These are phyloP conservation scores for Strigamia crassipes DNA, from an alignment of 2,888 invertebrate genomes.

Conservation along the genomic window DNA sequence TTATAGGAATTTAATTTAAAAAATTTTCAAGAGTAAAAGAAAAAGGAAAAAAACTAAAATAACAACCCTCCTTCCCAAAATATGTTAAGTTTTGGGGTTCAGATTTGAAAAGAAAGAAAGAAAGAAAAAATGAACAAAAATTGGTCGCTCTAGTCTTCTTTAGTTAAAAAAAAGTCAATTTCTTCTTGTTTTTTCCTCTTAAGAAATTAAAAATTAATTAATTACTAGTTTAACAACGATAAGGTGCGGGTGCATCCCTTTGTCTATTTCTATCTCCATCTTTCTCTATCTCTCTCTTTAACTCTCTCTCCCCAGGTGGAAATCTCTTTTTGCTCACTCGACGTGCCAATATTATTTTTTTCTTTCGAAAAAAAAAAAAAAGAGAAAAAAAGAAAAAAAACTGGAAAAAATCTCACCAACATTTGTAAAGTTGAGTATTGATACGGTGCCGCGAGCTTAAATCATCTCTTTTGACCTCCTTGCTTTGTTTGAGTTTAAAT, in stretches of 20 bases:
- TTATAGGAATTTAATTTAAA: not conserved
- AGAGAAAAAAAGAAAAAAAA: not conserved
- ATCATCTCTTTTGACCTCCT: slow-evolving; percentile 18
- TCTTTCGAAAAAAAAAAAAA: not conserved
- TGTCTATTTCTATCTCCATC: slow-evolving; percentile 41
- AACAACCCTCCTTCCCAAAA: slow-evolving; percentile 27
- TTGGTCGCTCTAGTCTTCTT: slow-evolving; percentile 38
- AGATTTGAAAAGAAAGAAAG: slow-evolving; percentile 17
- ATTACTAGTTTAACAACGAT: slow-evolving; percentile 14
- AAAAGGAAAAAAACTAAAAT: not conserved
- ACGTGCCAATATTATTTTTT: slow-evolving; percentile 42
- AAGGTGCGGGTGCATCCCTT: slow-evolving; percentile 29
- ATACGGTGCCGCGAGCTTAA: slow-evolving; percentile 36
- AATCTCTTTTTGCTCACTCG: slow-evolving; percentile 43
- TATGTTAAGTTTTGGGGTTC: slow-evolving; percentile 27
- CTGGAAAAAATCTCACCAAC: not conserved
- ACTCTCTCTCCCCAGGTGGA: slow-evolving; percentile 32
- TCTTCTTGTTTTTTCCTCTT: not conserved
- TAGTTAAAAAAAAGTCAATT: not conserved
- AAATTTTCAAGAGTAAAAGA: slow-evolving; percentile 7
- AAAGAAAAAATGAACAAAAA: slow-evolving; percentile 19
- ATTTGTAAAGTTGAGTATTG: slow-evolving; percentile 38
- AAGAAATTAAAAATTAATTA: not conserved
- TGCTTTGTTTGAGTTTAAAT: not conserved
- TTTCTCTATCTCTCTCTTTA: slow-evolving; percentile 37